Conservation (phyloP, 2,797 vertebrate species). For the Lagodon rhomboides region DNA sequence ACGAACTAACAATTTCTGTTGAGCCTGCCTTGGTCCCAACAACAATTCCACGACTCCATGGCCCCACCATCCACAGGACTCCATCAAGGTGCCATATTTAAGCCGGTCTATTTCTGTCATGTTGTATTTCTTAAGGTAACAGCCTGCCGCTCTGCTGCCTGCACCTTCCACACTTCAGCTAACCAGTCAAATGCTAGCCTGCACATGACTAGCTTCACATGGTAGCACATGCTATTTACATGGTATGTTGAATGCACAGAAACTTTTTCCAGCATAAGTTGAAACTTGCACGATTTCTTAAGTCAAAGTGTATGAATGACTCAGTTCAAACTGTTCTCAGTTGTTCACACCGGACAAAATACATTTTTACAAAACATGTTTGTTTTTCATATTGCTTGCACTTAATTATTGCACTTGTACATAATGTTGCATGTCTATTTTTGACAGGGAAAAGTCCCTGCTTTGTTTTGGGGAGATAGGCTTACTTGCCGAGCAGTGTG, state of each 20-base stretch:
- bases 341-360: neutral
- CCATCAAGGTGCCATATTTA: constrained; percentile 65
- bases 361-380: neutral
- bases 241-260: neutral
- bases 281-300: neutral
- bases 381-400: neutral
- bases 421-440: neutral
- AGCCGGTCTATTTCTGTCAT: constrained; percentile 73
- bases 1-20: neutral
- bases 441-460: constrained; percentile 7
- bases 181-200: neutral
- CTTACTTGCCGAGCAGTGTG: constrained; percentile 14
- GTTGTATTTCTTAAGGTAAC: constrained; percentile 73
- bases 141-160: constrained; percentile 45
- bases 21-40: neutral
- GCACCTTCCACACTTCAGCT: constrained; percentile 37
- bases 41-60: constrained; percentile 2
- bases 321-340: neutral
- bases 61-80: constrained; percentile 17
- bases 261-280: neutral
- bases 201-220: neutral
- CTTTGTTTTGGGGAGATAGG: constrained; percentile 10
- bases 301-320: neutral
- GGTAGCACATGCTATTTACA: constrained; percentile 2
- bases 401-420: neutral